Evolutionary conservation across 2,888 invertebrate species (phyloP).

Genomic region (Metallyticus violacea): DNA sequence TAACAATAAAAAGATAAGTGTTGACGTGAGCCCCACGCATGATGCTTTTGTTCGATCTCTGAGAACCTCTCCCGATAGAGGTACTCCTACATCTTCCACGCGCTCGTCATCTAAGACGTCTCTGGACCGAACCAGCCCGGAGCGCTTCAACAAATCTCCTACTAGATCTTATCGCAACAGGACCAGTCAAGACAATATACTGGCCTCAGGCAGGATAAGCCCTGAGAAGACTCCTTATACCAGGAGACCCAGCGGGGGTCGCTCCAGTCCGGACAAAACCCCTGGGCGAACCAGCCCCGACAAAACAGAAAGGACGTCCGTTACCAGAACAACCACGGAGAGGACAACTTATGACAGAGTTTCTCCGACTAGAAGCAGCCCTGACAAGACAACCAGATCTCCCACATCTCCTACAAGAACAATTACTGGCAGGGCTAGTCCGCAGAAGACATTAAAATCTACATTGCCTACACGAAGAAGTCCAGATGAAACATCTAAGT

Average conservation of each 20-base stretch:
- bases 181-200: constrained; percentile 30
- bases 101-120: constrained; percentile 42
- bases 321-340: constrained; percentile 17
- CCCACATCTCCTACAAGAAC: not conserved
- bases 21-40: constrained; percentile 68
- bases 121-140: constrained; percentile 34
- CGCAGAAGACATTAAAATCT: not conserved
- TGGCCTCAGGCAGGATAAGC: constrained; percentile 29
- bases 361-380: constrained; percentile 27
- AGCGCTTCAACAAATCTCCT: constrained; percentile 2
- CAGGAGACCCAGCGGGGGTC: constrained; percentile 22
- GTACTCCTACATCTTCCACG: constrained; percentile 41
- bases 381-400: constrained; percentile 26
- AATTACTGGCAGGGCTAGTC: not conserved
- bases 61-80: constrained; percentile 56
- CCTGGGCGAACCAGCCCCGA: constrained; percentile 12
- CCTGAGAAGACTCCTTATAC: constrained; percentile 15
- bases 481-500: constrained; percentile 30
- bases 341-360: not conserved
- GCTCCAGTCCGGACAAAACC: not conserved
- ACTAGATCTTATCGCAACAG: constrained; percentile 22
- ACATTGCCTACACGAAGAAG: constrained; percentile 23
- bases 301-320: not conserved
- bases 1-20: constrained; percentile 54
- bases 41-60: constrained; percentile 73